Evolutionary conservation across 2,113 vertebrate species (phyloP).

Genomic region (Calidris pygmaea): DNA sequence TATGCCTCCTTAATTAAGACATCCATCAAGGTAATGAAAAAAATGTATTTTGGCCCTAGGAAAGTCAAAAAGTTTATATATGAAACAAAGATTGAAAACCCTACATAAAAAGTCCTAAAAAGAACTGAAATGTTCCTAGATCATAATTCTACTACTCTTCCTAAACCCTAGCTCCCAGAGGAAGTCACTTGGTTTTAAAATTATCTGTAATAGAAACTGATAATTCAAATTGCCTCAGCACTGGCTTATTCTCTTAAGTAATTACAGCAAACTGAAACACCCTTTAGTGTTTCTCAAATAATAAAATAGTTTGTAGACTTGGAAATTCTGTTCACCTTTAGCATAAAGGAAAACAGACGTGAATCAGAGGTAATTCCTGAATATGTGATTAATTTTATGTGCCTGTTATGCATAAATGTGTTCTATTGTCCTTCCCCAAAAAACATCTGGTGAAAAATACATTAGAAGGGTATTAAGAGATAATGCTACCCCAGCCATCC

Average conservation of each 20-base stretch:
- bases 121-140: not conserved
- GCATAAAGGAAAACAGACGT: not conserved
- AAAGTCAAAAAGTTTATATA: not conserved
- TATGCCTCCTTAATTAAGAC: not conserved
- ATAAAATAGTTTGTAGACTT: not conserved
- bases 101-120: not conserved
- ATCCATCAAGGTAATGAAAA: not conserved
- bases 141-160: not conserved
- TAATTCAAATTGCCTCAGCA: slow-evolving; percentile 1
- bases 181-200: not conserved
- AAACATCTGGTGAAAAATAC: not conserved
- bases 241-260: not conserved
- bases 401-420: not conserved
- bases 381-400: not conserved
- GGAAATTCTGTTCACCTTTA: not conserved
- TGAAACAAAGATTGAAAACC: not conserved
- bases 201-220: not conserved
- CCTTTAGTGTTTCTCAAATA: slow-evolving; percentile 10
- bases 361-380: not conserved
- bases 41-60: not conserved
- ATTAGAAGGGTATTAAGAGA: not conserved
- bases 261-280: not conserved
- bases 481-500: not conserved
- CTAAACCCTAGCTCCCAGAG: not conserved
- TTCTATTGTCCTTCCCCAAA: not conserved